Conservation (phyloP, 2,797 vertebrate species). For the Pangasius djambal region DNA sequence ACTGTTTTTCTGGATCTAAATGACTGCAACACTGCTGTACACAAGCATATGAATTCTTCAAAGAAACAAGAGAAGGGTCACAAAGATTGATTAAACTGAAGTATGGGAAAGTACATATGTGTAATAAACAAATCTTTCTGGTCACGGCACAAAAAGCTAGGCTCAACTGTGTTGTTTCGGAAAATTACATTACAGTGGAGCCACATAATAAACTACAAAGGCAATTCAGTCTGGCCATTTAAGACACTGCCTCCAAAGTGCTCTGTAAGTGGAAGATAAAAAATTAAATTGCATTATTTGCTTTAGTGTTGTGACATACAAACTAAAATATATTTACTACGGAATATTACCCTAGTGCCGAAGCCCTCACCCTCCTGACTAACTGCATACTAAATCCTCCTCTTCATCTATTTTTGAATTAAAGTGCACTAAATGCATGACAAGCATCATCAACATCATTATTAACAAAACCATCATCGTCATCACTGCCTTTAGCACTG, state of each 20-base stretch:
- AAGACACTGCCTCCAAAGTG: neutral
- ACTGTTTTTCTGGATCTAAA: neutral
- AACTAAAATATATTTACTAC: conserved; percentile 36
- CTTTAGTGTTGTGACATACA: conserved; percentile 16
- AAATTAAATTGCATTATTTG: conserved; percentile 20
- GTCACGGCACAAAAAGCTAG: neutral
- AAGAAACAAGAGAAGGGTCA: neutral
- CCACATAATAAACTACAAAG: neutral
- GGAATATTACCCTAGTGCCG: conserved; percentile 56
- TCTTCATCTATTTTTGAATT: conserved; percentile 36
- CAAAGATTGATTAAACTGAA: neutral
- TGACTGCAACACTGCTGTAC: neutral
- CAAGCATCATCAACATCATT: conserved; percentile 21
- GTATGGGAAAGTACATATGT: neutral
- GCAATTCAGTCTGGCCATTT: conserved; percentile 1
- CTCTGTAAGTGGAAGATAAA: conserved; percentile 14
- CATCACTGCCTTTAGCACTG: conserved; percentile 13
- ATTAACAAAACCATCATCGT: neutral
- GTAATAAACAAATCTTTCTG: neutral
- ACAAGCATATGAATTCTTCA: neutral
- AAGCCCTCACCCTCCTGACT: conserved; percentile 41
- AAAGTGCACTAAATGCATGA: conserved; percentile 38
- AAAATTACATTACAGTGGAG: neutral
- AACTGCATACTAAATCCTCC: conserved; percentile 45
- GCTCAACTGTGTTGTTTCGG: neutral